phyloP scores from a whole-genome alignment of 2,113 vertebrate species.

The Trochalopteron elliotii region DNA sequence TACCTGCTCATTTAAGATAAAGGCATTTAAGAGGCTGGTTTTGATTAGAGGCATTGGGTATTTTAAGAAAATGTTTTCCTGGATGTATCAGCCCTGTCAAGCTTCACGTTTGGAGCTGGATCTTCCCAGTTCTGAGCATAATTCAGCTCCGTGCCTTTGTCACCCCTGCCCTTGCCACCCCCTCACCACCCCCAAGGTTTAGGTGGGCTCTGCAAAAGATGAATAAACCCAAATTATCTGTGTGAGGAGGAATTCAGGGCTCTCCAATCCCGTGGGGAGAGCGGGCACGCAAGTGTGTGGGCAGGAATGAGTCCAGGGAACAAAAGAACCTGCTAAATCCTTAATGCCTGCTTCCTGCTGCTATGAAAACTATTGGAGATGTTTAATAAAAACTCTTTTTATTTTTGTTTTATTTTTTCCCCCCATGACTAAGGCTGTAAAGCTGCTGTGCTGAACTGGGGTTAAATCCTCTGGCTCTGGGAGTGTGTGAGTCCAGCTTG shows the following conservation, averaged over 20 bases:
- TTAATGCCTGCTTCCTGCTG: neutral
- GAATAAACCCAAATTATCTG: neutral
- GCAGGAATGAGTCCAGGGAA: slow-evolving; percentile 27
- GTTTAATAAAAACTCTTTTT: neutral
- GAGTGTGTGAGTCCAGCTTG: neutral
- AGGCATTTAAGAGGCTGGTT: neutral
- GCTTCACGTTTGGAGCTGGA: neutral
- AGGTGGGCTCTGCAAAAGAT: slow-evolving; percentile 18
- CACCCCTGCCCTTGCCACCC: slow-evolving; percentile 4
- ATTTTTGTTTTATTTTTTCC: neutral
- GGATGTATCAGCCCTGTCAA: neutral
- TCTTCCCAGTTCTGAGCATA: neutral
- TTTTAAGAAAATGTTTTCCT: neutral
- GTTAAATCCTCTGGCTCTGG: neutral
- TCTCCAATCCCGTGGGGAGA: neutral
- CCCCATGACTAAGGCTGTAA: neutral
- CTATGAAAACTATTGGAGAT: neutral
- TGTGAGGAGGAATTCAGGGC: neutral
- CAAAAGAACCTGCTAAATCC: slow-evolving; percentile 6
- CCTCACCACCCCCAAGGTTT: neutral
- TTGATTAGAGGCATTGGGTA: neutral
- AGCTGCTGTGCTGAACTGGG: neutral
- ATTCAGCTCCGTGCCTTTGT: neutral
- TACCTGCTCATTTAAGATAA: neutral
- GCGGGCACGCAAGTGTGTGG: neutral